Evolutionary conservation across 2,113 vertebrate species (phyloP).

Genomic region (Ardeotis arabs): DNA sequence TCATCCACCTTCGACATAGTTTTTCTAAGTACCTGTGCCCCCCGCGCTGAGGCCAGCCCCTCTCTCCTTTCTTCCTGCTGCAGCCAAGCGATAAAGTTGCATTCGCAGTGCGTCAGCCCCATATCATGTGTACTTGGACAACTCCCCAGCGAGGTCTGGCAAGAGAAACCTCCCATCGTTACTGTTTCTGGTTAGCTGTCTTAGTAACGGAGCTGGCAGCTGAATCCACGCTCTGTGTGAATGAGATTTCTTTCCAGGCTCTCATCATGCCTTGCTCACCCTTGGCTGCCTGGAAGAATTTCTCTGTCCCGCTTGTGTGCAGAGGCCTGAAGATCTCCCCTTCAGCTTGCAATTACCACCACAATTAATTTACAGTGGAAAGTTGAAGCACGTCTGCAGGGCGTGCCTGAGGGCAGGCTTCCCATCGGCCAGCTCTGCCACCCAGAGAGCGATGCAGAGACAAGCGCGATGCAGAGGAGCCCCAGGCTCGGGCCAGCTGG

Average conservation of each 20-base stretch:
- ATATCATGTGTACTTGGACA: background rate
- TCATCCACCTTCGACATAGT: background rate
- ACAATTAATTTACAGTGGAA: background rate
- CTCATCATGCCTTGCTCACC: background rate
- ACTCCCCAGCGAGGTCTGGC: background rate
- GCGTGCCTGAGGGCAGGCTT: background rate
- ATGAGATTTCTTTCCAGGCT: conserved; percentile 1
- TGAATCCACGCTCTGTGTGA: fast-evolving
- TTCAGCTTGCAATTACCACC: background rate
- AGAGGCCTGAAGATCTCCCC: background rate
- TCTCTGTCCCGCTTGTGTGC: background rate
- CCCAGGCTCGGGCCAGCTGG: background rate
- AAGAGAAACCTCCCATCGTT: background rate
- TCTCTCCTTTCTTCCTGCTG: background rate
- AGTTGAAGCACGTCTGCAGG: background rate
- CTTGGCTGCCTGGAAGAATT: background rate
- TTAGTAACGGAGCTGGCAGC: conserved; percentile 23
- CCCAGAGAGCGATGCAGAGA: background rate
- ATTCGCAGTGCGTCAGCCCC: background rate
- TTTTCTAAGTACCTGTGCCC: background rate
- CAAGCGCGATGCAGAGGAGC: background rate
- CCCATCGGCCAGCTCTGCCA: background rate
- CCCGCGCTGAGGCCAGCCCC: background rate
- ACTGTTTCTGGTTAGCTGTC: conserved; percentile 32
- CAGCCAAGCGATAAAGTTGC: background rate